Percentiles rank a stretch among this genome's conserved stretches.
These are phyloP conservation scores for Agriopis marginaria DNA, from an alignment of 2,888 invertebrate species.

Conservation along the genomic window DNA sequence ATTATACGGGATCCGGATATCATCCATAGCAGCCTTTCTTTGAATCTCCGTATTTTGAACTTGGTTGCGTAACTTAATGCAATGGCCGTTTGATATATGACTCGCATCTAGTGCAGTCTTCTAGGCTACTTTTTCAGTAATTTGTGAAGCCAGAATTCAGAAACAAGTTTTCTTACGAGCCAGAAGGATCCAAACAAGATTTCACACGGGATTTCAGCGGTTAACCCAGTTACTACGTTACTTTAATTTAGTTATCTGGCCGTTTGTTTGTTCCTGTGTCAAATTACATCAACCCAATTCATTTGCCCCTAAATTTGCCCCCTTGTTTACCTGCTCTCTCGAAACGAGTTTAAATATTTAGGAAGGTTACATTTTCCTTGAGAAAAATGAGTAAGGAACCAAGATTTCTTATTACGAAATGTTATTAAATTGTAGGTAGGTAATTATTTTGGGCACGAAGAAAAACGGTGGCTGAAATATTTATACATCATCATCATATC, in stretches of 20 bases:
- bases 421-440: conserved; percentile 20
- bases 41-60: too few species aligned
- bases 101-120: too few species aligned
- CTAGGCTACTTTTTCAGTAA: too few species aligned
- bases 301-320: conserved; percentile 52
- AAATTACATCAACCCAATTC: conserved; percentile 52
- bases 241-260: conserved; percentile 57
- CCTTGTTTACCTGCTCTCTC: conserved; percentile 44
- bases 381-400: conserved; percentile 28
- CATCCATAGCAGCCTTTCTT: too few species aligned
- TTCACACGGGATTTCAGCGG: conserved; percentile 48
- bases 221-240: conserved; percentile 53
- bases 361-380: conserved; percentile 32
- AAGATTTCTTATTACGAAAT: conserved; percentile 28
- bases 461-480: not conserved
- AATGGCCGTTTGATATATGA: too few species aligned
- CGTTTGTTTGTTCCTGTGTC: conserved; percentile 52
- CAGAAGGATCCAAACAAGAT: not conserved
- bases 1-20: too few species aligned
- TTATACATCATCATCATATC: not conserved
- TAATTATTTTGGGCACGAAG: conserved; percentile 14
- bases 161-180: not conserved
- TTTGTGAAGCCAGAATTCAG: not conserved
- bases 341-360: conserved; percentile 37
- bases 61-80: too few species aligned